These are phyloP conservation scores for Channa argus DNA, from an alignment of 2,113 vertebrate species.

Conservation along the genomic window DNA sequence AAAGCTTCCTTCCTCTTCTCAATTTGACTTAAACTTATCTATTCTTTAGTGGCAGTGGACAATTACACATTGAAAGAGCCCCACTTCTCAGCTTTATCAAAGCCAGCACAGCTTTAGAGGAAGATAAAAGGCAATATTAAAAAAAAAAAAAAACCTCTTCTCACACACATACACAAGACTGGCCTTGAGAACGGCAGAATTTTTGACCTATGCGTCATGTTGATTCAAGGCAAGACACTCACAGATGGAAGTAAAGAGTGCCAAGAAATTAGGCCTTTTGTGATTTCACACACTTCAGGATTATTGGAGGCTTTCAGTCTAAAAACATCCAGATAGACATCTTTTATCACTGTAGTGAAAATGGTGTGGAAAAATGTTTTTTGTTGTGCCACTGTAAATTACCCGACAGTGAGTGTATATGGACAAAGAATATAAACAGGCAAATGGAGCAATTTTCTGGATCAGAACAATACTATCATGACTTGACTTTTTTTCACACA, in stretches of 20 bases:
- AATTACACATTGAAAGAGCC: slow-evolving; percentile 53
- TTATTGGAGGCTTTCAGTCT: slow-evolving; percentile 31
- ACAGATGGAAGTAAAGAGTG: slow-evolving; percentile 48
- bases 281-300: slow-evolving; percentile 49
- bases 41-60: slow-evolving; percentile 48
- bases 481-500: neutral
- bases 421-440: slow-evolving; percentile 14
- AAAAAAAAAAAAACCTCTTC: slow-evolving; percentile 40
- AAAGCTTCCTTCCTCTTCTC: slow-evolving; percentile 40
- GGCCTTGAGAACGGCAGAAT: slow-evolving; percentile 24
- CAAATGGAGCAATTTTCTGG: slow-evolving; percentile 13
- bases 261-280: slow-evolving; percentile 45
- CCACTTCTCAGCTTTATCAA: slow-evolving; percentile 55
- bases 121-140: slow-evolving; percentile 66
- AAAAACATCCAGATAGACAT: slow-evolving; percentile 36
- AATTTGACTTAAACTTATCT: slow-evolving; percentile 50
- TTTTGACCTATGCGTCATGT: slow-evolving; percentile 49
- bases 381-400: slow-evolving; percentile 20
- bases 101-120: slow-evolving; percentile 66
- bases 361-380: slow-evolving; percentile 1
- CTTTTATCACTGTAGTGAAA: slow-evolving; percentile 26
- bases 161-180: slow-evolving; percentile 3
- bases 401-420: slow-evolving; percentile 9
- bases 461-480: slow-evolving; percentile 13
- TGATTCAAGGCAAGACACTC: slow-evolving; percentile 26